Conservation (phyloP, 2,113 vertebrate genomes). For the Apeltes quadracus region DNA sequence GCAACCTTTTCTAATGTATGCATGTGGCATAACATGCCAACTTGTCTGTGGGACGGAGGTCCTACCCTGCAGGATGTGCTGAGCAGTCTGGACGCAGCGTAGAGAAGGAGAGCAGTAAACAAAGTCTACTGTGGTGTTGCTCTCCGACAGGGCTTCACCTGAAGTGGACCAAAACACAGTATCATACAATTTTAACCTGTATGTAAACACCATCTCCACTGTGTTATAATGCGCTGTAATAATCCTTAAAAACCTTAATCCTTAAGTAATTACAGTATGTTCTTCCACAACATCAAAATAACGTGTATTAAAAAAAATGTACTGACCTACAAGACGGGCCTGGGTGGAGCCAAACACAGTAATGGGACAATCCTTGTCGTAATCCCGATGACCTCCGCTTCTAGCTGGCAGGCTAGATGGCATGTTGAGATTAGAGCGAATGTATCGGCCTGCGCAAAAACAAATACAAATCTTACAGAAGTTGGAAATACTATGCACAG, state of each 20-base stretch:
- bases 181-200: neutral
- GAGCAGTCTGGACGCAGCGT: conserved; percentile 96
- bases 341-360: conserved; percentile 96
- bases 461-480: conserved; percentile 21
- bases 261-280: neutral
- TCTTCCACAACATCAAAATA: neutral
- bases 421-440: conserved; percentile 98
- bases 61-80: conserved; percentile 93
- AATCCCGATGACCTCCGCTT: conserved; percentile 90
- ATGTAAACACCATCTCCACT: neutral
- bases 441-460: conserved; percentile 84
- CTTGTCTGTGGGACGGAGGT: neutral
- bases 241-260: neutral
- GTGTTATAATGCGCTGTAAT: neutral
- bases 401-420: conserved; percentile 89
- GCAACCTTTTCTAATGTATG: neutral
- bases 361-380: conserved; percentile 95
- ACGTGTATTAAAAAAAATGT: neutral
- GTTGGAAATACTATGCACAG: neutral
- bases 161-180: conserved; percentile 27
- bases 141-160: conserved; percentile 96
- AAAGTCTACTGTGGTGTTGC: conserved; percentile 87
- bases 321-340: conserved; percentile 88
- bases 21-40: neutral
- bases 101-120: conserved; percentile 96